Evolutionary conservation across 1,140 invertebrate species (phyloP), one percentile per base, ranked within the genome.

Genomic region (Drosophila repleta): DNA sequence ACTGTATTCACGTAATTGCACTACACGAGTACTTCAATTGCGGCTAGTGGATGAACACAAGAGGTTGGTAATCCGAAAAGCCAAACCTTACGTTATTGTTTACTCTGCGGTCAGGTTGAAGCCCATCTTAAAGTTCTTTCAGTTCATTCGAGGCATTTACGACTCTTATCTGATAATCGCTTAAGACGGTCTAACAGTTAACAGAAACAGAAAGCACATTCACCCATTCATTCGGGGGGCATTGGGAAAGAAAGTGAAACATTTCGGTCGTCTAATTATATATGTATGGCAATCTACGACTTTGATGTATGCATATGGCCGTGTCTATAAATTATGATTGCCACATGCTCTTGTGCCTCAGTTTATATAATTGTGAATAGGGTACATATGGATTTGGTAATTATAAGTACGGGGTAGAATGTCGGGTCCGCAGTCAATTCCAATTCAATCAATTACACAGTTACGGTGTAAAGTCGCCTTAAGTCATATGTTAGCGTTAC

Each of bases 391-490:
- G 21, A 18, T 51, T 39, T 52, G 55, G 8, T 37, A 43, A 53
- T 52, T 72, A 17, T 43, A 29, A 18, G 39, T 41, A 35, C 26
- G 32, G 48, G 32, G 52, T 32, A 81, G 63, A 76, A 81, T 79
- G 56, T 60, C 20, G 37, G 5, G 32, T 43, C 46, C 56, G 49
- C 17, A 26, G 52, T 18, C 65, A 62, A 18, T 53, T 70, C 45
- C 65, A 58, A 18, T 53, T 70, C 48, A 81, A 77, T 74, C 52
- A 82, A 82, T 67, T 76, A 63, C 24, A 61, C 43, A 60, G 61
- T 48, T 39, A 61, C 39, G 26, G 29, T 62, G 57, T 46, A 29
- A 24, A 63, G 21, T 63, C 45, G 24, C 32, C 24, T 21, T 26
- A 41, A 46, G 18, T 48, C 21, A 49, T 29, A 35, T 57, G 52